Evolutionary conservation across 2,888 invertebrate species (phyloP).

Genomic region (Megaustenia siamemsis): DNA sequence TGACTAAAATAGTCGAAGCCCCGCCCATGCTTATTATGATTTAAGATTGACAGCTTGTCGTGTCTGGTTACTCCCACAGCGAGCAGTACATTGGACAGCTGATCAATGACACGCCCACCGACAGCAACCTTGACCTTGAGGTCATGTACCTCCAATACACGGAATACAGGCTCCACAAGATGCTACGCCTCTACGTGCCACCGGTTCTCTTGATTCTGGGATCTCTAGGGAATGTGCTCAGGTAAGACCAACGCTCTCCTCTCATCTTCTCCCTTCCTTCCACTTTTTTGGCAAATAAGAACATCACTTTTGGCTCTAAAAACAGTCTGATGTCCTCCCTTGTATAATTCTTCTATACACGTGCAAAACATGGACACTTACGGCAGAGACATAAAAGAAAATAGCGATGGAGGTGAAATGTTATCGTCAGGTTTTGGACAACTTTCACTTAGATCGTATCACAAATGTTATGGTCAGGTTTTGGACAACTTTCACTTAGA

Average conservation of each 20-base stretch:
- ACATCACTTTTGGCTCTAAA: too few relatives aligned
- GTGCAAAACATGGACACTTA: too few relatives aligned
- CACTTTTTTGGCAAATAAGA: too few relatives aligned
- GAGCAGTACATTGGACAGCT: neutral
- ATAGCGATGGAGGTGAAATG: neutral
- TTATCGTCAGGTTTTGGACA: neutral
- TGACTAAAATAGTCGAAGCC: too few relatives aligned
- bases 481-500: too few relatives aligned
- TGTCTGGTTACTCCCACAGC: neutral
- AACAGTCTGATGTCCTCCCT: too few relatives aligned
- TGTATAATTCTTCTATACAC: too few relatives aligned
- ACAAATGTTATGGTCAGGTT: too few relatives aligned
- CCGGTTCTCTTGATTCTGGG: conserved; percentile 75
- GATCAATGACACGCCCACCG: neutral
- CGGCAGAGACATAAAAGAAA: neutral
- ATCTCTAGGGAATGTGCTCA: conserved; percentile 75
- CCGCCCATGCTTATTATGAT: too few relatives aligned
- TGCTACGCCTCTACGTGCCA: conserved; percentile 70
- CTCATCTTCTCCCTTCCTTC: too few relatives aligned
- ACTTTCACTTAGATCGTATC: too few relatives aligned
- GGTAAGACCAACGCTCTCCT: neutral
- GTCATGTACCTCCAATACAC: conserved; percentile 10
- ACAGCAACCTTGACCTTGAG: conserved; percentile 1
- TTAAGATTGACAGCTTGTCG: neutral
- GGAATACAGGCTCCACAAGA: conserved; percentile 67